A percentile compares a stretch with the other conserved stretches of the same genome.
Evolutionary conservation across 1,140 invertebrate species (phyloP).

Genomic region (Eufriesea mexicana): DNA sequence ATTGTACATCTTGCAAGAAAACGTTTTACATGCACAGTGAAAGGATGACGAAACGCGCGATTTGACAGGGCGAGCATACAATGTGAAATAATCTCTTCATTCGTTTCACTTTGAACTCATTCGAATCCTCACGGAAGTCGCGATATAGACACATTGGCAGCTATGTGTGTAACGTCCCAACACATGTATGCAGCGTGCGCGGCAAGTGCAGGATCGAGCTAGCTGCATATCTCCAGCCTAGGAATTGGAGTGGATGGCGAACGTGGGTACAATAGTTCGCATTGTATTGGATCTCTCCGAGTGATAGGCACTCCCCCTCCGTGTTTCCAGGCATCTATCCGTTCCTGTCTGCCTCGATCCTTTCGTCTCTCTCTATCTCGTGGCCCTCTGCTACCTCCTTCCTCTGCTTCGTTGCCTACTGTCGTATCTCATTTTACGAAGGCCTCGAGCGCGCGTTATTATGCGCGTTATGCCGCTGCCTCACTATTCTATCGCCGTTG

Average conservation of each 20-base stretch:
- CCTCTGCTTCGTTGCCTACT: conserved; percentile 41
- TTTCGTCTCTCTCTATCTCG: neutral
- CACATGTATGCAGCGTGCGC: conserved; percentile 36
- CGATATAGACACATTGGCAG: neutral
- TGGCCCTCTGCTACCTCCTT: conserved; percentile 16
- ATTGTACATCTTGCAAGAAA: neutral
- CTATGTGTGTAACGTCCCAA: conserved; percentile 16
- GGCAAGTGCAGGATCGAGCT: conserved; percentile 50
- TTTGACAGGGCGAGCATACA: neutral
- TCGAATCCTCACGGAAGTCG: neutral
- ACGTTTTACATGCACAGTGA: too few species aligned
- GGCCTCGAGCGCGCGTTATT: conserved; percentile 62
- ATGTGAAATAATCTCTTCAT: neutral
- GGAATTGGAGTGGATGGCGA: conserved; percentile 71
- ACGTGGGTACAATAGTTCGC: conserved; percentile 70
- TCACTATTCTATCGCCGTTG: conserved; percentile 64
- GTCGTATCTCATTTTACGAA: conserved; percentile 67
- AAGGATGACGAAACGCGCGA: conserved; percentile 9
- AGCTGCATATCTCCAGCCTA: conserved; percentile 66
- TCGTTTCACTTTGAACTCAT: neutral
- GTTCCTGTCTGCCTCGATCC: conserved; percentile 25
- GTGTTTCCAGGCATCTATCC: conserved; percentile 9
- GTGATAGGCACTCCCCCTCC: conserved; percentile 56
- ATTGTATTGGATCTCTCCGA: conserved; percentile 68
- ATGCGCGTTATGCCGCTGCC: conserved; percentile 58